phyloP scores from a whole-genome alignment of 2,888 invertebrate species.

The Acleris cristana region DNA sequence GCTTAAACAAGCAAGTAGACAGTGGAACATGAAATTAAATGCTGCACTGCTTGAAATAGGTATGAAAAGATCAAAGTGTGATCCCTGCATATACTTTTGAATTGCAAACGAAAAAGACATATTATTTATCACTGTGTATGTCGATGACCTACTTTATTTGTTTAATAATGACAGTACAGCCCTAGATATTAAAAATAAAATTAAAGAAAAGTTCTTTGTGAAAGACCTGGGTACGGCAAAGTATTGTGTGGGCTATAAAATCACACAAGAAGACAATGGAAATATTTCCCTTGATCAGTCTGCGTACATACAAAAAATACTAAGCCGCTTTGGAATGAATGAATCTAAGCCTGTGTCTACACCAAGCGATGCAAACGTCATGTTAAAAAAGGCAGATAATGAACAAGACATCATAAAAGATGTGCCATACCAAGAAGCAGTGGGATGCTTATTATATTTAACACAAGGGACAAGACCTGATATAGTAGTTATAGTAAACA shows the following conservation, averaged over 20 bases:
- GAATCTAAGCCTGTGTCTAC: slow-evolving; percentile 41
- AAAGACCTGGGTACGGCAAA: slow-evolving; percentile 39
- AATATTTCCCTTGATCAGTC: slow-evolving; percentile 36
- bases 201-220: slow-evolving; percentile 41
- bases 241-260: slow-evolving; percentile 30
- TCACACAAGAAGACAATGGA: neutral
- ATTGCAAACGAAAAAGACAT: no score
- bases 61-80: no score
- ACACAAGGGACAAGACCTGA: slow-evolving; percentile 35
- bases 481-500: slow-evolving; percentile 30
- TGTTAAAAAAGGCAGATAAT: slow-evolving; percentile 13
- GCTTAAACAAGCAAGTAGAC: slow-evolving; percentile 30
- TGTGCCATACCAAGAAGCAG: slow-evolving; percentile 32
- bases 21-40: no score
- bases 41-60: no score
- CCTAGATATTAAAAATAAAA: slow-evolving; percentile 32
- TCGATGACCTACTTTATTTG: neutral
- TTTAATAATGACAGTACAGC: slow-evolving; percentile 7
- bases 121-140: neutral
- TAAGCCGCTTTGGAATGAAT: slow-evolving; percentile 37
- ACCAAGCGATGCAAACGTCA: slow-evolving; percentile 23
- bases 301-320: slow-evolving; percentile 38
- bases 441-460: slow-evolving; percentile 37
- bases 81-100: no score
- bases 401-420: slow-evolving; percentile 12